Base-by-base conservation (phyloP, 2,113 vertebrate species). In the Tinamus guttatus region DNA sequence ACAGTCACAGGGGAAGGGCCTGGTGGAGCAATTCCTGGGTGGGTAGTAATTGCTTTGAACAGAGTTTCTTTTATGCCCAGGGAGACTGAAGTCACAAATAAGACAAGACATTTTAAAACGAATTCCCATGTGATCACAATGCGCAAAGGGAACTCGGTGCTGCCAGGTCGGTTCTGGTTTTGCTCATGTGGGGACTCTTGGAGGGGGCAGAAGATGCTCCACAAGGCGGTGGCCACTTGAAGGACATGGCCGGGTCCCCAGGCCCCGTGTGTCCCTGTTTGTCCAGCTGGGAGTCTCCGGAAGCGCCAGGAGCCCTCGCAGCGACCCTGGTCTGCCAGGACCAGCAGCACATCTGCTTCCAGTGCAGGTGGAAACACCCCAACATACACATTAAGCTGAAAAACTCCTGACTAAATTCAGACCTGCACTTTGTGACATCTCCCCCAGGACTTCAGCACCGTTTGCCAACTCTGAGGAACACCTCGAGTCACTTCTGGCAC, bases 401-500 rank as follows among this genome's bases (percentile, higher is more conserved):
- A 92, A 97, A 91, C 94, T 85, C 68, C 93, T 98, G 95, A 97
- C 97, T 97, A 90, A 96, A 97, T 97, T 97, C 97, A 95, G 93
- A 76, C 63, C 96, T 96, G 92, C 80, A 27, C 95, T 95, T 96
- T 81, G 95, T 96, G 97, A 97, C 97, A 96, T 96, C 97, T 97
- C 98, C 97, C 98, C 94, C 96, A 90, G 97, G 98, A 97, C 94
- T 96, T 92, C 43, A 93, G 96, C 17, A 90, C 97, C 97, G 98
- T 97, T 98, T 98, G 97, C 97, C 96, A 96, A 97, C 98, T 96
- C 97, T 11, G 62, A 86, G 95, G 98, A 98, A 97, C 97, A 98
- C 97, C 97, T 84, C 77, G 38, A 97, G 96, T 94, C 86, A 60
- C 87, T 94, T 92, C 97, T 97, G 97, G 93, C 96, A 95, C 45